Evolutionary conservation across 2,888 invertebrate species (phyloP).

Genomic region (Rhagonycha fulva): DNA sequence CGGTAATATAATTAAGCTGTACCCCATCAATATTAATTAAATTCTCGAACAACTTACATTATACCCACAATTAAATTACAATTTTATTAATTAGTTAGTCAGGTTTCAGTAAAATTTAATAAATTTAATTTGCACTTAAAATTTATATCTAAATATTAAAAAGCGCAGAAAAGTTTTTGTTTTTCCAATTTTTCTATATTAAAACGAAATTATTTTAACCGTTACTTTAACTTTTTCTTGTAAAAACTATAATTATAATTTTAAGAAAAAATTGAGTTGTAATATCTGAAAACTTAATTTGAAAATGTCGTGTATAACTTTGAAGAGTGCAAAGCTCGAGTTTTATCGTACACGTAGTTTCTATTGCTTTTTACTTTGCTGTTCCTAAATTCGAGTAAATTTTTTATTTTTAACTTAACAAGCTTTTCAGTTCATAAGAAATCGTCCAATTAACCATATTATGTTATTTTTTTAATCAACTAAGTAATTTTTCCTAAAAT

Average conservation of each 20-base stretch:
- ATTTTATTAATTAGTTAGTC: neutral
- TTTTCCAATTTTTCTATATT: neutral
- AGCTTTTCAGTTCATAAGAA: neutral
- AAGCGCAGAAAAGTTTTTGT: neutral
- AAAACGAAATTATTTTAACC: neutral
- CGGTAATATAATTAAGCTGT: neutral
- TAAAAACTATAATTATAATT: neutral
- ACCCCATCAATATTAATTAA: neutral
- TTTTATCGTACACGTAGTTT: neutral
- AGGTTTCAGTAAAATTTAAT: neutral
- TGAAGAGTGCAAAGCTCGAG: neutral
- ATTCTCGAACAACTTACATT: neutral
- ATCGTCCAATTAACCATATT: neutral
- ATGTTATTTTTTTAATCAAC: neutral
- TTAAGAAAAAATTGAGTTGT: neutral
- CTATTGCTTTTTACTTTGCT: neutral
- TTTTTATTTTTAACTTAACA: neutral
- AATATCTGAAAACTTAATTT: neutral
- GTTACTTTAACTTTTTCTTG: neutral
- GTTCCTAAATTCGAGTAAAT: neutral
- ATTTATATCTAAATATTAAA: neutral
- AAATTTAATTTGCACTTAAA: neutral
- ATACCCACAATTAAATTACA: neutral
- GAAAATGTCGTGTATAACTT: neutral
- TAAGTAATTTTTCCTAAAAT: neutral